Conservation (phyloP, 2,797 vertebrate genomes). For the Myotis daubentonii region DNA sequence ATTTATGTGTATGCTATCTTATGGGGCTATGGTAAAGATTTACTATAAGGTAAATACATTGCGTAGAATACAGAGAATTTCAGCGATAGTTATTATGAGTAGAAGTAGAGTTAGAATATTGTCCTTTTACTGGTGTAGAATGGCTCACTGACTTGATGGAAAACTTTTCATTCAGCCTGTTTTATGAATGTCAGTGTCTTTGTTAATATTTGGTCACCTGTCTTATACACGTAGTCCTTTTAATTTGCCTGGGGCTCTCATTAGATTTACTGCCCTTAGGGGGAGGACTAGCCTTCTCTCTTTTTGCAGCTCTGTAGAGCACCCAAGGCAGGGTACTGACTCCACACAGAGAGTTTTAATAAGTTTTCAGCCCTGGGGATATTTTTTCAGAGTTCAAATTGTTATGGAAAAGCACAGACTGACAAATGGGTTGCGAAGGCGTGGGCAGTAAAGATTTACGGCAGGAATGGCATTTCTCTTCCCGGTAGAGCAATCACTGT, state of each 20-base stretch:
- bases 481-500: conserved; percentile 50
- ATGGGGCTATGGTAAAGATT: background rate
- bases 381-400: conserved; percentile 76
- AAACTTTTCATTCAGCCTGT: background rate
- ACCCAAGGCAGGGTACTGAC: conserved; percentile 3
- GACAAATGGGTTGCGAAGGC: conserved; percentile 59
- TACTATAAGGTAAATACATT: background rate
- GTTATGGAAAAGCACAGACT: conserved; percentile 59
- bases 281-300: background rate
- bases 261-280: conserved; percentile 4
- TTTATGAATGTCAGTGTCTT: conserved; percentile 33
- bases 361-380: conserved; percentile 65
- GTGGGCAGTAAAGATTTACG: conserved; percentile 71
- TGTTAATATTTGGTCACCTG: conserved; percentile 21
- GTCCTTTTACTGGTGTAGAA: background rate
- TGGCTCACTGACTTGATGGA: background rate
- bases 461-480: conserved; percentile 51
- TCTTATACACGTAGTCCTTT: conserved; percentile 6
- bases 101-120: background rate
- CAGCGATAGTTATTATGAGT: background rate
- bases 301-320: conserved; percentile 4
- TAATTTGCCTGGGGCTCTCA: conserved; percentile 37
- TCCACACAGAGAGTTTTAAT: conserved; percentile 68
- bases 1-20: background rate
- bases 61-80: background rate